A percentile compares a stretch with the other conserved stretches of the same genome.
phyloP scores from a whole-genome alignment of 1,140 invertebrate genomes.

The Ephestia elutella region DNA sequence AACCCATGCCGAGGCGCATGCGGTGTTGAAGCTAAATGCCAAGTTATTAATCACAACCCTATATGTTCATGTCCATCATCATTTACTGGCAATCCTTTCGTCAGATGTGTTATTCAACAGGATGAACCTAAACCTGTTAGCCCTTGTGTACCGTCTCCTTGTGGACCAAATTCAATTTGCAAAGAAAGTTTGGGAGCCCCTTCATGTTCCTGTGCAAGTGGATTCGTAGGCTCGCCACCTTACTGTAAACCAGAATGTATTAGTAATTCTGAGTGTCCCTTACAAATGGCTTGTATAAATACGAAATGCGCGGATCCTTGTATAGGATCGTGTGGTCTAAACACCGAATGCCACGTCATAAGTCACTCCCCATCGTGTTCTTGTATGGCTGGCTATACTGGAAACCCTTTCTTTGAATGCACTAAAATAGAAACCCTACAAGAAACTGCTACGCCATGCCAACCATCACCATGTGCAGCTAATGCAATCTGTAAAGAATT shows the following conservation, averaged over 20 bases:
- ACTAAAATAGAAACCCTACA: constrained; percentile 63
- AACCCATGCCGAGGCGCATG: constrained; percentile 84
- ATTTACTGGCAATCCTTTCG: constrained; percentile 83
- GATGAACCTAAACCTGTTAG: constrained; percentile 64
- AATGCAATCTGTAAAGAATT: constrained; percentile 87
- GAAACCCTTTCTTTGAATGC: constrained; percentile 77
- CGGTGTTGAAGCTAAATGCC: constrained; percentile 79
- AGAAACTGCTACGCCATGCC: constrained; percentile 77
- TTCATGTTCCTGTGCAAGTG: constrained; percentile 77
- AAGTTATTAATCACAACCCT: constrained; percentile 85
- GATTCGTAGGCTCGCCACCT: constrained; percentile 76
- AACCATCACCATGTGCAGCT: constrained; percentile 84
- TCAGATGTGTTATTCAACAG: constrained; percentile 74
- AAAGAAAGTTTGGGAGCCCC: constrained; percentile 75
- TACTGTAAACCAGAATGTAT: constrained; percentile 81
- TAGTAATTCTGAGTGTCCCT: constrained; percentile 78
- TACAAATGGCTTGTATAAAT: constrained; percentile 77
- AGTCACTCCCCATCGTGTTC: constrained; percentile 78
- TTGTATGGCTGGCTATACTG: constrained; percentile 76
- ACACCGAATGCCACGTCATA: constrained; percentile 77
- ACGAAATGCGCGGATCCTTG: constrained; percentile 79
- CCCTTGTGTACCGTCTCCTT: constrained; percentile 79
- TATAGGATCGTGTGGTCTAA: constrained; percentile 75
- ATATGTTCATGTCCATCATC: constrained; percentile 81
- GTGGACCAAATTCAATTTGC: constrained; percentile 79